These are phyloP conservation scores for Tetragonula carbonaria DNA, from an alignment of 2,888 invertebrate species.

Conservation along the genomic window DNA sequence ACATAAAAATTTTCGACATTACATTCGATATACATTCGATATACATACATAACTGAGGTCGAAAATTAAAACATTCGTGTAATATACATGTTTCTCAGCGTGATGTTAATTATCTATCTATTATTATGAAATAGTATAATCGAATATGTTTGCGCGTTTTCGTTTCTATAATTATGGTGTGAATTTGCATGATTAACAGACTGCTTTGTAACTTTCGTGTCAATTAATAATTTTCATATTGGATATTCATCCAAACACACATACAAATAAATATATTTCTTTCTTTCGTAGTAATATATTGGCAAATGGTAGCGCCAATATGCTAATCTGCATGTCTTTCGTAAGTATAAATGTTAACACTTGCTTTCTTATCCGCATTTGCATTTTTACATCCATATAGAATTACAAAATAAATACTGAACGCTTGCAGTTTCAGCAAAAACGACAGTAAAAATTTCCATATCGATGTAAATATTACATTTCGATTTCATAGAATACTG, in stretches of 20 bases:
- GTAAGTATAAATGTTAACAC: constrained; percentile 25
- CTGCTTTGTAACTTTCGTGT: constrained; percentile 38
- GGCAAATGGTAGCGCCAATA: constrained; percentile 34
- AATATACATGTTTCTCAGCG: constrained; percentile 54
- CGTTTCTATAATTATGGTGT: constrained; percentile 41
- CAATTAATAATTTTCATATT: constrained; percentile 19
- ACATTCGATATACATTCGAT: constrained; percentile 34
- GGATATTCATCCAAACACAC: constrained; percentile 35
- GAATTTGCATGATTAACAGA: constrained; percentile 40
- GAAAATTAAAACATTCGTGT: constrained; percentile 58
- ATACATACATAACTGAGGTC: constrained; percentile 35
- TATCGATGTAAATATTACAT: constrained; percentile 27
- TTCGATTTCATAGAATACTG: constrained; percentile 49
- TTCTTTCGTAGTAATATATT: constrained; percentile 40
- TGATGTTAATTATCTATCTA: constrained; percentile 56
- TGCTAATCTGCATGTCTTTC: constrained; percentile 19
- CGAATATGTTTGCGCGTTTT: constrained; percentile 48
- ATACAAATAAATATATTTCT: constrained; percentile 60
- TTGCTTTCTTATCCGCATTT: constrained; percentile 37
- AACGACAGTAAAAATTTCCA: constrained; percentile 35
- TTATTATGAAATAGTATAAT: constrained; percentile 57
- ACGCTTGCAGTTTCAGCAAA: not conserved
- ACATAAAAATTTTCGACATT: constrained; percentile 48
- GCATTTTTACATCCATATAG: constrained; percentile 34
- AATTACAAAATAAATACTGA: constrained; percentile 48